Percentiles rank a stretch among this genome's conserved stretches.
Conservation (phyloP, 2,888 invertebrate genomes). For the Agrotis ipsilon region DNA sequence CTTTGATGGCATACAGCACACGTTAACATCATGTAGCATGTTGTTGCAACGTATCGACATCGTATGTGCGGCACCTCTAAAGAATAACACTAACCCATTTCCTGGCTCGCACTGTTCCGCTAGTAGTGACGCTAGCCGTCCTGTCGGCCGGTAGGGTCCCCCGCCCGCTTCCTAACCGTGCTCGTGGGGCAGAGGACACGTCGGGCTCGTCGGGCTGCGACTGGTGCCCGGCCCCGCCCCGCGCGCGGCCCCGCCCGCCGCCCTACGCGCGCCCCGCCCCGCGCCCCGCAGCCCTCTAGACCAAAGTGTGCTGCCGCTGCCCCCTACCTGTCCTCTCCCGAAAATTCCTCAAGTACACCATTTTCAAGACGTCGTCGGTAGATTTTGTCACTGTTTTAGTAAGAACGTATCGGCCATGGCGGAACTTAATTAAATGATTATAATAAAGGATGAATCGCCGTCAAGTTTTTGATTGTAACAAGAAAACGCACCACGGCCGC, state of each 20-base stretch:
- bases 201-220: conserved; percentile 82
- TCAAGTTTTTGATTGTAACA: conserved; percentile 53
- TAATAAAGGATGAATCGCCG: conserved; percentile 51
- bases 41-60: neutral
- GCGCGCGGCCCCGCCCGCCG: conserved; percentile 33
- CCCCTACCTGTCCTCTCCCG: conserved; percentile 46
- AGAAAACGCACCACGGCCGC: conserved; percentile 31
- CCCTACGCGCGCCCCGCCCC: conserved; percentile 26
- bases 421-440: conserved; percentile 41
- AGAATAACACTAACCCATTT: conserved; percentile 3
- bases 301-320: conserved; percentile 13
- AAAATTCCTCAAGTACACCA: conserved; percentile 58
- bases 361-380: conserved; percentile 58
- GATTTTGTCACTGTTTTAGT: conserved; percentile 37
- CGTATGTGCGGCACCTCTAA: neutral
- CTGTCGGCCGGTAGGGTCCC: conserved; percentile 44
- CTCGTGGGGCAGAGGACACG: conserved; percentile 79
- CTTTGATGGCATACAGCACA: neutral
- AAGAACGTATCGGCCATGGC: conserved; percentile 35
- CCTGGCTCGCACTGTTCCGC: conserved; percentile 21
- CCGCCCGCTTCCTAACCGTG: conserved; percentile 55
- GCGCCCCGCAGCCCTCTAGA: conserved; percentile 26
- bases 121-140: conserved; percentile 32
- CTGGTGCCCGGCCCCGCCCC: conserved; percentile 74
- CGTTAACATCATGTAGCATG: neutral